These are phyloP conservation scores for Kradibia gibbosae DNA, from an alignment of 1,140 invertebrate genomes.

Conservation along the genomic window DNA sequence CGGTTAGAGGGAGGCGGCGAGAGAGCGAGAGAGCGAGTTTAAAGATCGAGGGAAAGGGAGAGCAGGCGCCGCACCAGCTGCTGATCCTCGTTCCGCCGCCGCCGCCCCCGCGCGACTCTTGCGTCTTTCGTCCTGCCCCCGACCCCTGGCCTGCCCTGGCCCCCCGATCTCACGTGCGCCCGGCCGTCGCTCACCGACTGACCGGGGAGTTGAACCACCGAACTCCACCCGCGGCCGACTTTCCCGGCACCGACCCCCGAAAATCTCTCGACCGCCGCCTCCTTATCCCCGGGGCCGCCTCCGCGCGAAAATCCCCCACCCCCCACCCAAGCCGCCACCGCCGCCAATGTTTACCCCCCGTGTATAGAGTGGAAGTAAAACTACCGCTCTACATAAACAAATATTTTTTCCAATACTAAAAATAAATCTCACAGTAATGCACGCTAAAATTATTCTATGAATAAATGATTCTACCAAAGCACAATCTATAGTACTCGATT, in stretches of 20 bases:
- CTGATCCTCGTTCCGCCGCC: slow-evolving; percentile 1
- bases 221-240: background rate
- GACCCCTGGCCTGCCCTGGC: background rate
- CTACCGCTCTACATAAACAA: background rate
- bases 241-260: too few relatives aligned
- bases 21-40: slow-evolving; percentile 7
- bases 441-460: slow-evolving; percentile 20
- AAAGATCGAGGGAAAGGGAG: background rate
- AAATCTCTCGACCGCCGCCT: too few relatives aligned
- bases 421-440: slow-evolving; percentile 12
- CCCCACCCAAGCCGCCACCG: too few relatives aligned
- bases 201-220: background rate
- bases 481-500: slow-evolving; percentile 17
- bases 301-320: too few relatives aligned
- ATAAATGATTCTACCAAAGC: slow-evolving; percentile 13
- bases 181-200: background rate
- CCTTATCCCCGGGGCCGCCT: too few relatives aligned
- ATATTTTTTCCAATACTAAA: slow-evolving; percentile 23
- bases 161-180: background rate
- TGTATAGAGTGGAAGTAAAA: background rate
- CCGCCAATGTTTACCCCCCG: background rate
- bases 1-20: slow-evolving; percentile 4
- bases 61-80: slow-evolving; percentile 1
- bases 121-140: background rate
- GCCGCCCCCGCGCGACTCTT: background rate